Base-by-base conservation (phyloP, 2,113 vertebrate genomes). In the Thunnus maccoyii region DNA sequence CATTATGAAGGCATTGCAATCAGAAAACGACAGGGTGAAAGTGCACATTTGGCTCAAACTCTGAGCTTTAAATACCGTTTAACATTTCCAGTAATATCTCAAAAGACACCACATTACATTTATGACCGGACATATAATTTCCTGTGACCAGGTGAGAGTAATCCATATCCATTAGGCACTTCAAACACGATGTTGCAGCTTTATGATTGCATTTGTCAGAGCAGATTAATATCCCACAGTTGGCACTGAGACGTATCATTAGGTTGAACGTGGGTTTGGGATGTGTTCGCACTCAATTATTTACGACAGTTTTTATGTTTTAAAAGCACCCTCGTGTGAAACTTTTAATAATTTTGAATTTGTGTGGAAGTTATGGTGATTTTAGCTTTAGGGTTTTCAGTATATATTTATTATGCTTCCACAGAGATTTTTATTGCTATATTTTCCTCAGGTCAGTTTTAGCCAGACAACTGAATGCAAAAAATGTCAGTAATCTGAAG, bases 341-440 rank as follows among this genome's bases (percentile, higher is more conserved):
- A 44, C 56, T 67, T 72, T 76, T 60, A 70, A 46, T 30, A 13
- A 27, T 32, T 9, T 20, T 60, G 16, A 55, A 55, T 83, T 14
- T 51, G 47, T 77, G 27, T 62, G 17, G n/a, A 61, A 18, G 13
- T 41, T 51, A 3, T 65, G 54, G 6, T 22, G 4, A 20, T 58
- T 64, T 55, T 70, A 54, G n/a, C 51, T 72, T 66, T 55, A 69
- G 46, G 68, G 11, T 66, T 86, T 86, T 78, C 8, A 62, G 9
- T 48, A 46, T 68, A 15, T 77, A 65, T 77, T 83, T 81, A 67
- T 82, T 72, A 5, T n/a, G 25, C 10, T 88, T 83, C 6, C 14
- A 41, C 41, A 32, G 36, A 54, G 55, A 16, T 27, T 56, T 80
- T 64, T 81, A 52, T 56, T 54, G 32, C 51, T 54, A 46, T 48